A percentile compares a stretch with the other conserved stretches of the same genome.
Conservation (phyloP, 2,888 invertebrate genomes). For the Leptopterna dolabrata region DNA sequence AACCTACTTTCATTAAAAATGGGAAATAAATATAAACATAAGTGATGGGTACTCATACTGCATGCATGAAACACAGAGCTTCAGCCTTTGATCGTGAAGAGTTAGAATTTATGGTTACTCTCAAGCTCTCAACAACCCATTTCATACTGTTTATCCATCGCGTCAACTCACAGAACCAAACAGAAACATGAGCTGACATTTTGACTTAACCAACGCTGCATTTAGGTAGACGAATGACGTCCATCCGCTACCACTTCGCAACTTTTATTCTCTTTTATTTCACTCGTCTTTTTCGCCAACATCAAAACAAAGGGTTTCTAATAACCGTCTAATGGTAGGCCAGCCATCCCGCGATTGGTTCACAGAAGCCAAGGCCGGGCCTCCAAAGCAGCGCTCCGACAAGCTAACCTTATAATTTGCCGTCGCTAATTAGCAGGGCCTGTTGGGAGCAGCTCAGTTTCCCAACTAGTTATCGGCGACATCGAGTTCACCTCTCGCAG, state of each 20-base stretch:
- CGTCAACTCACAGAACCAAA: no score
- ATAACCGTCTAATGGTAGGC: constrained; percentile 8
- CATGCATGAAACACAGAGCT: no score
- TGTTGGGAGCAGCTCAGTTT: constrained; percentile 2
- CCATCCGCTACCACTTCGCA: neutral
- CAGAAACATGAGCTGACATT: no score
- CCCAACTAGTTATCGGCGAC: neutral
- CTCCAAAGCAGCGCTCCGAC: neutral
- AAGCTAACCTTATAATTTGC: constrained; percentile 39
- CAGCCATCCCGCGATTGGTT: constrained; percentile 17
- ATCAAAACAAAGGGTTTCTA: constrained; percentile 13
- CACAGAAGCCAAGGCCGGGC: constrained; percentile 13
- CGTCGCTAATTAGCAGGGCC: constrained; percentile 19
- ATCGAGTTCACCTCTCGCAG: neutral
- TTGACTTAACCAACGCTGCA: no score
- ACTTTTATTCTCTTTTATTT: neutral
- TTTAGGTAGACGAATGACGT: neutral
- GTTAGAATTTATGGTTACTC: no score
- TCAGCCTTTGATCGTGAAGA: no score
- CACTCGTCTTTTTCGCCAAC: neutral
- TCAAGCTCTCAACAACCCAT: no score
- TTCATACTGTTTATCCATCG: no score
- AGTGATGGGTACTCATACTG: no score
- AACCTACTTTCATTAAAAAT: no score
- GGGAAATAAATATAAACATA: no score